These are phyloP conservation scores for Apteryx owenii DNA, from an alignment of 2,113 vertebrate genomes.

Conservation along the genomic window DNA sequence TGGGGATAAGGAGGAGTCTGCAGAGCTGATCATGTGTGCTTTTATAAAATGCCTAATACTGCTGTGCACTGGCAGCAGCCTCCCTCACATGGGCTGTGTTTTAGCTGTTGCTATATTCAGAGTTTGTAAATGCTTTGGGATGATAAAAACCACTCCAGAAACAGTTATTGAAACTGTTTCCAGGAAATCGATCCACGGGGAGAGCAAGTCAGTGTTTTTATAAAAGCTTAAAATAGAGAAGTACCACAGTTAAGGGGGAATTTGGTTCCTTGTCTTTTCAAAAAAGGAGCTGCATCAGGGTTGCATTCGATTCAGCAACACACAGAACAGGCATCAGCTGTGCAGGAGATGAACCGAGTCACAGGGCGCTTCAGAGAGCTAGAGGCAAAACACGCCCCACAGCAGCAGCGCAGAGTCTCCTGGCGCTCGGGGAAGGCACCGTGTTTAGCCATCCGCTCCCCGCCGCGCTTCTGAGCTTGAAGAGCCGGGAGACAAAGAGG, in stretches of 20 bases:
- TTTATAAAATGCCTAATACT: background rate
- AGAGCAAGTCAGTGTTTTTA: constrained; percentile 4
- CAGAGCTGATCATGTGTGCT: background rate
- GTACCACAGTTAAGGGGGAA: background rate
- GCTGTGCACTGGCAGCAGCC: background rate
- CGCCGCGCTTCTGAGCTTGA: background rate
- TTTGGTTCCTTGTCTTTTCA: background rate
- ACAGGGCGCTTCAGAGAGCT: background rate
- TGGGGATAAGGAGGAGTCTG: background rate
- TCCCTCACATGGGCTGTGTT: background rate
- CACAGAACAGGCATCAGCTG: background rate
- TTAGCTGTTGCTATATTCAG: constrained; percentile 32
- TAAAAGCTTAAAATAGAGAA: background rate
- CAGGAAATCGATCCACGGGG: background rate
- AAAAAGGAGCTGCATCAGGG: background rate
- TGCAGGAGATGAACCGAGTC: background rate
- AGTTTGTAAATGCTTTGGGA: constrained; percentile 34
- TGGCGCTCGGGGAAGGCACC: background rate
- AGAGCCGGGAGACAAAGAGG: background rate
- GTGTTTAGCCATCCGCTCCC: background rate
- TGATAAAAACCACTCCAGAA: constrained; percentile 37
- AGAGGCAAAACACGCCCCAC: no score
- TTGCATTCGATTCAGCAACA: background rate
- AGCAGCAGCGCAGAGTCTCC: background rate
- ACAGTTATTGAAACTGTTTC: constrained; percentile 24